A percentile compares a stretch with the other conserved stretches of the same genome.
These are phyloP conservation scores for Oxytorus armatus DNA, from an alignment of 2,888 invertebrate genomes.

Conservation along the genomic window DNA sequence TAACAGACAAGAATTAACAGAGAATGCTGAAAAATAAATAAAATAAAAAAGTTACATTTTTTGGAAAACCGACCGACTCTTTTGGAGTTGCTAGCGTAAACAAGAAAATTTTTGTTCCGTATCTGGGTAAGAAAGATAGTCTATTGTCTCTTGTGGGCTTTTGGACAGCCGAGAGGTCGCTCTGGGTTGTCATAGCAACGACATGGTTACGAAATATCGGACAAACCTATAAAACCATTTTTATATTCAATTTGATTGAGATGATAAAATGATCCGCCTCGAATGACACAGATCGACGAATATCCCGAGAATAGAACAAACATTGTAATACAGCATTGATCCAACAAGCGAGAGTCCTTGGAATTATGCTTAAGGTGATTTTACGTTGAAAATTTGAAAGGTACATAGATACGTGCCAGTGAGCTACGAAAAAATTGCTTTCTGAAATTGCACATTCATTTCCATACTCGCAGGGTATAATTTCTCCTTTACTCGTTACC, in stretches of 20 bases:
- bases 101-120: slow-evolving; percentile 51
- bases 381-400: slow-evolving; percentile 25
- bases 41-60: slow-evolving; percentile 54
- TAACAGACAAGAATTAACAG: slow-evolving; percentile 38
- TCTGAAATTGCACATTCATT: slow-evolving; percentile 11
- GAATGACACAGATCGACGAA: slow-evolving; percentile 55
- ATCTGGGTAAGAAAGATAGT: slow-evolving; percentile 36
- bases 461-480: slow-evolving; percentile 1
- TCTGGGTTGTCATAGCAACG: slow-evolving; percentile 64
- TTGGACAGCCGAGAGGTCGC: slow-evolving; percentile 19
- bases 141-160: slow-evolving; percentile 42
- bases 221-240: slow-evolving; percentile 38
- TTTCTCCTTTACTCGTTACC: background rate
- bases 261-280: slow-evolving; percentile 57
- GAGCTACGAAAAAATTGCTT: background rate
- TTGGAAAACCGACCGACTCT: slow-evolving; percentile 41
- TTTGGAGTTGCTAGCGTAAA: slow-evolving; percentile 65
- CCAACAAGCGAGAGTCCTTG: slow-evolving; percentile 67
- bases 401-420: too few species aligned
- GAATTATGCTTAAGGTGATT: slow-evolving; percentile 42
- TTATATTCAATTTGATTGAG: slow-evolving; percentile 27
- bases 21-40: slow-evolving; percentile 26
- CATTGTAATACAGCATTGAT: slow-evolving; percentile 68
- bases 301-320: slow-evolving; percentile 60
- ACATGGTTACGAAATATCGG: slow-evolving; percentile 59